Base-by-base conservation (phyloP, 2,888 invertebrate species). In the Ectemnius lituratus region DNA sequence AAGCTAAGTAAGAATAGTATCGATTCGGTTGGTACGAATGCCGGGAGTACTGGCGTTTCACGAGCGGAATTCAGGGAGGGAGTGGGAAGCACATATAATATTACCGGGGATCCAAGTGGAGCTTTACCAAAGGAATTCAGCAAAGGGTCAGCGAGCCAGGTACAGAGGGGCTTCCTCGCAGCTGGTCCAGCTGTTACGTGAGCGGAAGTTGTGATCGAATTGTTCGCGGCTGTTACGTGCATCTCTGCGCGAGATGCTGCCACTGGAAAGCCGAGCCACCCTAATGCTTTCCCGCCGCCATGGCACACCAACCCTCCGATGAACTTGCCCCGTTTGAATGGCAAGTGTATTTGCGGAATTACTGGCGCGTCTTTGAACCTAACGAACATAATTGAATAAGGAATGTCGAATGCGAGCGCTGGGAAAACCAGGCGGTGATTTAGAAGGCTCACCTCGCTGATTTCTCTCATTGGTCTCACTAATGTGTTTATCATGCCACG, bases 171-270 rank as follows among this genome's bases (percentile, higher is more conserved):
- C 52, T 16, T 4, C 14, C 16, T 52, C 37, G 37, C 37, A 37
- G 37, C 37, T 37, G 37, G 37, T 37, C 37, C 23, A 57, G 62
- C 62, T 67, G 67, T 23, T 45, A 16, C 18, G 37, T 59, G 60
- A 20, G 23, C 13, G 45, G 37, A 47, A 18, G 46, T 58, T 60
- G n/a, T 62, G 67, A 67, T 60, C 47, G 67, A 62, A 61, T 62
- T 28, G 16, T 47, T 8, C 47, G 62, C n/a, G 16, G 20, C 47
- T 45, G 67, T 64, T 20, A 59, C 37, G 37, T 37, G 37, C 37
- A 37, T 37, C 37, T 37, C 37, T 37, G 13, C 23, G 16, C 49
- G 52, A 8, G 56, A 56, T 28, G 56, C 16, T 60, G 16, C 47
- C 1, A 37, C 20, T 4, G 14, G 14, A 67, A 37, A 65, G 27